phyloP scores from a whole-genome alignment of 2,113 vertebrate genomes.

The Esox niger region DNA sequence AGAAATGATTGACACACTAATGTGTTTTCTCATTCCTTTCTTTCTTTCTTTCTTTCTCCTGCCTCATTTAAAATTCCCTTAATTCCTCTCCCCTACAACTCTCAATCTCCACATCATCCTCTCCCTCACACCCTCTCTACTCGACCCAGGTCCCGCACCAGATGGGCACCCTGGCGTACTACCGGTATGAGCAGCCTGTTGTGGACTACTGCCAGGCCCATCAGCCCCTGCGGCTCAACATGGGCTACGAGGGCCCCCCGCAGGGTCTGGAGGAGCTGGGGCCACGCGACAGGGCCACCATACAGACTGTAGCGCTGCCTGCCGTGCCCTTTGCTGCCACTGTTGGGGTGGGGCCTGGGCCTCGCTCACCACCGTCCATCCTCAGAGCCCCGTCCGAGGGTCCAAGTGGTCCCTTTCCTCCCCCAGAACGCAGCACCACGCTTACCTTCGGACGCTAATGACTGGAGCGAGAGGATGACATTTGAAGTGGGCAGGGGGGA shows the following conservation, averaged over 20 bases:
- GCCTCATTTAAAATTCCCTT: not conserved
- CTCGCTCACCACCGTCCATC: slow-evolving; percentile 61
- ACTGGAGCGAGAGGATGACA: slow-evolving; percentile 9
- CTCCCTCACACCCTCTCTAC: not conserved
- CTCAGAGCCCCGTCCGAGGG: slow-evolving; percentile 64
- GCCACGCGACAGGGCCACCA: slow-evolving; percentile 68
- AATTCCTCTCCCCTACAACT: not conserved
- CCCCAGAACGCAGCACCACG: slow-evolving; percentile 67
- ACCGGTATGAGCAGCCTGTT: slow-evolving; percentile 77
- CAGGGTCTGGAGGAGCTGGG: slow-evolving; percentile 71
- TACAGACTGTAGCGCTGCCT: slow-evolving; percentile 74
- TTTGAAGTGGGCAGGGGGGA: slow-evolving; percentile 24
- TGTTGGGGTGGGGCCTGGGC: slow-evolving; percentile 56
- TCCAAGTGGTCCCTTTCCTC: slow-evolving; percentile 53
- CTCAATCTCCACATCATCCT: not conserved
- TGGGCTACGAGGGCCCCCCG: slow-evolving; percentile 74
- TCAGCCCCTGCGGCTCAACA: slow-evolving; percentile 76
- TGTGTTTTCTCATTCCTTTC: not conserved
- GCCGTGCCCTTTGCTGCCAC: slow-evolving; percentile 63
- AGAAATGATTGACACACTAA: not conserved
- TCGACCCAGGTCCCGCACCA: slow-evolving; percentile 74
- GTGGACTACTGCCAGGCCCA: slow-evolving; percentile 81
- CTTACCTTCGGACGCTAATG: slow-evolving; percentile 75
- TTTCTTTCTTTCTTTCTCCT: not conserved
- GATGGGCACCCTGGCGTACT: slow-evolving; percentile 79